phyloP scores from a whole-genome alignment of 1,140 invertebrate species.

The Anastrepha obliqua region DNA sequence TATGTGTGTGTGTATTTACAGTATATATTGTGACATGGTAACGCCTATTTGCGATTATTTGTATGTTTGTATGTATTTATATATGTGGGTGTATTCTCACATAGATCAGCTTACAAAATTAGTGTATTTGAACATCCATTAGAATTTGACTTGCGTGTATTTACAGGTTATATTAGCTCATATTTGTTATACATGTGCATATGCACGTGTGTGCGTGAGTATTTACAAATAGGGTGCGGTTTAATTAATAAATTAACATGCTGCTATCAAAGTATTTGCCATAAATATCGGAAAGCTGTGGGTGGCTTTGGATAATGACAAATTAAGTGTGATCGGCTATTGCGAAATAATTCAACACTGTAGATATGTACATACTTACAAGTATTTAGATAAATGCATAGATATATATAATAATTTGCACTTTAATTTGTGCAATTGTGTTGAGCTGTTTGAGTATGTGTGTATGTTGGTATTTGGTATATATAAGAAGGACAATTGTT shows the following conservation, averaged over 20 bases:
- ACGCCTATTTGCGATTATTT: neutral
- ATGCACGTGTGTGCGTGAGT: neutral
- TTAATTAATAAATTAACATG: slow-evolving; percentile 50
- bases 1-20: neutral
- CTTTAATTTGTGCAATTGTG: neutral
- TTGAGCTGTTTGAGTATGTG: neutral
- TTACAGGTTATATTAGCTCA: neutral
- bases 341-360: neutral
- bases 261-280: slow-evolving; percentile 31
- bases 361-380: neutral
- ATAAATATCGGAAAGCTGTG: slow-evolving; percentile 23
- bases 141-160: neutral
- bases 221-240: neutral
- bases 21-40: neutral
- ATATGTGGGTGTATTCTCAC: neutral
- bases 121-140: neutral
- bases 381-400: neutral
- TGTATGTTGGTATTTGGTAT: no score
- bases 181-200: neutral
- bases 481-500: no score
- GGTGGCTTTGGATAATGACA: slow-evolving; percentile 5
- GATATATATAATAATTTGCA: neutral
- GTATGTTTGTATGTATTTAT: neutral
- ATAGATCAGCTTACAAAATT: neutral
- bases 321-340: slow-evolving; percentile 15